phyloP scores from a whole-genome alignment of 2,888 invertebrate species.

The Orthosia gothica region DNA sequence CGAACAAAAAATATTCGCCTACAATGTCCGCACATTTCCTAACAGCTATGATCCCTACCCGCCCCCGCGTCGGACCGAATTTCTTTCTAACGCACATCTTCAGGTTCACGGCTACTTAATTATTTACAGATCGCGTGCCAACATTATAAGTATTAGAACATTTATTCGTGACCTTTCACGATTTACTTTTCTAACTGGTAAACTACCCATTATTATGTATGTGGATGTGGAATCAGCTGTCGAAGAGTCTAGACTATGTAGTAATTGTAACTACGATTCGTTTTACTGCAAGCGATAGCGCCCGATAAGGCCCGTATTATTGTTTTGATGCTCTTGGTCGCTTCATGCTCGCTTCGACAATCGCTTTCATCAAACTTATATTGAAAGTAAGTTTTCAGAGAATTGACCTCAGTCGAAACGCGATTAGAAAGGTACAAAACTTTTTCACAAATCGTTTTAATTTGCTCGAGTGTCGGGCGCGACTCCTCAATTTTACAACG shows the following conservation, averaged over 20 bases:
- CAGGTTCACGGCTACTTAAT: conserved; percentile 79
- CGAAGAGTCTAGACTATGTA: conserved; percentile 54
- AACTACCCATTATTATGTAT: conserved; percentile 59
- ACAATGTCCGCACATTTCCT: conserved; percentile 19
- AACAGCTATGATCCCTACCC: conserved; percentile 30
- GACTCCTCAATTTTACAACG: conserved; percentile 47
- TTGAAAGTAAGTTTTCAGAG: background rate
- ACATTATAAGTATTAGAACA: conserved; percentile 70
- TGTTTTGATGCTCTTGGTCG: conserved; percentile 46
- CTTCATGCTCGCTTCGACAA: conserved; percentile 19
- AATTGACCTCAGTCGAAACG: background rate
- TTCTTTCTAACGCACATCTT: conserved; percentile 68
- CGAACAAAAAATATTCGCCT: background rate
- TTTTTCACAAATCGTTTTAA: conserved; percentile 35
- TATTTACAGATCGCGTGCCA: conserved; percentile 75
- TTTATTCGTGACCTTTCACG: conserved; percentile 69
- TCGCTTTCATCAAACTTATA: conserved; percentile 7
- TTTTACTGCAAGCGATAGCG: conserved; percentile 49
- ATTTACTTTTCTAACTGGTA: conserved; percentile 49
- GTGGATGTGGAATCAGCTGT: conserved; percentile 49
- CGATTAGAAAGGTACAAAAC: conserved; percentile 7
- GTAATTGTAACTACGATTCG: conserved; percentile 34
- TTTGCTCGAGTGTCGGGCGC: conserved; percentile 27
- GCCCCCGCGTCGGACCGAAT: conserved; percentile 68
- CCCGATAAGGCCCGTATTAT: conserved; percentile 53